Evolutionary conservation across 2,888 invertebrate species (phyloP).

Genomic region (Chrysomela aeneicollis): DNA sequence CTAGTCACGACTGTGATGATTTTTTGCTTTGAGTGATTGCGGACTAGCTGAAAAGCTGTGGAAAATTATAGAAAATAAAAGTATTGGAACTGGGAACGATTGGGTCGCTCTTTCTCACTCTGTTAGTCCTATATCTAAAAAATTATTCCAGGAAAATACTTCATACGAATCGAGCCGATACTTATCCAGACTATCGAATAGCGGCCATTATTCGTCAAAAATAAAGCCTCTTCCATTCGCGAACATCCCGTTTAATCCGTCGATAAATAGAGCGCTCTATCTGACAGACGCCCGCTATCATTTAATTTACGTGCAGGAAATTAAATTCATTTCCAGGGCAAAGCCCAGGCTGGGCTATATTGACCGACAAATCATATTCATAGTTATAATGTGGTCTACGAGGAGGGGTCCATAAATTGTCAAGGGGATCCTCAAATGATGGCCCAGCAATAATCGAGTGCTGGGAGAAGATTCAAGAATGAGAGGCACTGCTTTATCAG

Average conservation of each 20-base stretch:
- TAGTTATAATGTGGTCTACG: neutral
- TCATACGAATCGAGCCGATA: no score
- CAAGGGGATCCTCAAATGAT: neutral
- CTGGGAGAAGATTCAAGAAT: no score
- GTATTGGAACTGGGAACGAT: no score
- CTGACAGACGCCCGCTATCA: slow-evolving; percentile 26
- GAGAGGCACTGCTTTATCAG: no score
- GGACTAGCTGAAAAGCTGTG: no score
- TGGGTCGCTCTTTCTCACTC: no score
- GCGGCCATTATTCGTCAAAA: neutral
- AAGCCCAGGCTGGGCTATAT: slow-evolving; percentile 31
- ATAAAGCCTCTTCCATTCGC: neutral
- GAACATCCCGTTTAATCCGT: slow-evolving; percentile 29
- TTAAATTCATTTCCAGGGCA: slow-evolving; percentile 43
- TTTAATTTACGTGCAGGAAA: slow-evolving; percentile 45
- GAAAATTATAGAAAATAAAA: no score
- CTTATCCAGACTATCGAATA: neutral
- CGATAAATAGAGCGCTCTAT: slow-evolving; percentile 37
- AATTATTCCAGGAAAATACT: no score
- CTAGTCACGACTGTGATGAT: no score
- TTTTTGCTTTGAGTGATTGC: no score
- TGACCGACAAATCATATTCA: slow-evolving; percentile 24
- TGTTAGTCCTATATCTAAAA: no score
- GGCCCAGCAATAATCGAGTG: no score
- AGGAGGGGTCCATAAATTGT: neutral